These are phyloP conservation scores for Spodoptera littoralis DNA, from an alignment of 2,888 invertebrate species.

Conservation along the genomic window DNA sequence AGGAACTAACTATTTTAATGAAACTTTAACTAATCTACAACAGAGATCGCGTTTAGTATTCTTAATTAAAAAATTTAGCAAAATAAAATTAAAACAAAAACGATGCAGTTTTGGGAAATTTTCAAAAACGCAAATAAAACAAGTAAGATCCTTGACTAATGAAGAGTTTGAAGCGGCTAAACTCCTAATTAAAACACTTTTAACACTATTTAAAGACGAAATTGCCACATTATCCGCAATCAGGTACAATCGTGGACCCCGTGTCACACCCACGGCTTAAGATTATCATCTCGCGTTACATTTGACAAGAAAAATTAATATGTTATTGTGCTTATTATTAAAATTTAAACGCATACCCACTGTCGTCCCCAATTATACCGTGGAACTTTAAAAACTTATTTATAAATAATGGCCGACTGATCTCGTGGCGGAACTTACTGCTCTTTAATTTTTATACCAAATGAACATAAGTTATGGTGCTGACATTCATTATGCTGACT, in stretches of 20 bases:
- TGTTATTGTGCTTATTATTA: slow-evolving; percentile 69
- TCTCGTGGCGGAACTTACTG: slow-evolving; percentile 20
- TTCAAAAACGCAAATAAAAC: background rate
- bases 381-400: slow-evolving; percentile 53
- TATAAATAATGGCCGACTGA: slow-evolving; percentile 43
- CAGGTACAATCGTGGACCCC: slow-evolving; percentile 46
- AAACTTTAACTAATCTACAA: too few relatives aligned
- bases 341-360: slow-evolving; percentile 59
- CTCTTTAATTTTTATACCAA: slow-evolving; percentile 48
- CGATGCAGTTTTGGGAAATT: too few relatives aligned
- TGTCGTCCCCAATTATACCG: slow-evolving; percentile 55
- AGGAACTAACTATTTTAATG: too few relatives aligned
- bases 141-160: background rate
- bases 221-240: slow-evolving; percentile 11
- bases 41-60: too few relatives aligned
- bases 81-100: background rate
- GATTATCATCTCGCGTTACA: slow-evolving; percentile 64
- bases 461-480: slow-evolving; percentile 43
- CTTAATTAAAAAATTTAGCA: too few relatives aligned
- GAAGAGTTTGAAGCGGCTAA: background rate
- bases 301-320: slow-evolving; percentile 68
- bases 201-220: background rate
- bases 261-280: slow-evolving; percentile 52
- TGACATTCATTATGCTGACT: slow-evolving; percentile 22
- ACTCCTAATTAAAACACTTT: slow-evolving; percentile 17